Evolutionary conservation across 2,113 vertebrate genomes (phyloP).

Genomic region (Motacilla tschutschensis): DNA sequence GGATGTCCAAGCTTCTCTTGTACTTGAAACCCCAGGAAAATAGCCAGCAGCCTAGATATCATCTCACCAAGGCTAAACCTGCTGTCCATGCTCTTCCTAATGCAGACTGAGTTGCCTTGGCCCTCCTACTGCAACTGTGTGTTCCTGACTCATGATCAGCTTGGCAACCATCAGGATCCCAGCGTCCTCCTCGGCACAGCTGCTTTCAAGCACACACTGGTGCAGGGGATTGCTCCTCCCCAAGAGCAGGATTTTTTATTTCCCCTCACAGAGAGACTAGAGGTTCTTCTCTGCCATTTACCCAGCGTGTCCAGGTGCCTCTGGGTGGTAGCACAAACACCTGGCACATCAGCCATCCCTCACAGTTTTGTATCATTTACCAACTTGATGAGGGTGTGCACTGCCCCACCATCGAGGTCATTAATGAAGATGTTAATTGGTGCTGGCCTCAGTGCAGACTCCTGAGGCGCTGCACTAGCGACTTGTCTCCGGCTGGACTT

Average conservation of each 20-base stretch:
- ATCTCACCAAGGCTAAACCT: not conserved
- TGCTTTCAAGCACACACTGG: not conserved
- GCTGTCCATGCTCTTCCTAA: not conserved
- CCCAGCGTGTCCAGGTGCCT: not conserved
- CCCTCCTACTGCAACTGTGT: not conserved
- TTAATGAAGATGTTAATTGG: not conserved
- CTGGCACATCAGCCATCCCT: not conserved
- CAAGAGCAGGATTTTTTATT: not conserved
- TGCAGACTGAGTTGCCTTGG: not conserved
- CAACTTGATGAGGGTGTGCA: not conserved
- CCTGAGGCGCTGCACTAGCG: fast-evolving
- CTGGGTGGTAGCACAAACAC: not conserved
- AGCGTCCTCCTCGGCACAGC: not conserved
- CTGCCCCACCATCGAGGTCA: not conserved
- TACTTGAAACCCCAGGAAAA: not conserved
- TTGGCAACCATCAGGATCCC: not conserved
- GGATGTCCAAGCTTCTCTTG: not conserved
- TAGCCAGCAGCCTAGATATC: not conserved
- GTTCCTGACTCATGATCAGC: not conserved
- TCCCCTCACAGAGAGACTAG: not conserved
- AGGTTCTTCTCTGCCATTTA: not conserved
- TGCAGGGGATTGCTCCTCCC: not conserved
- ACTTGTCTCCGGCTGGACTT: not conserved
- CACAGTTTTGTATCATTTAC: not conserved
- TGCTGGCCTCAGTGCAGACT: not conserved